phyloP scores from a whole-genome alignment of 1,140 invertebrate species.

The Drosophila sproati region DNA sequence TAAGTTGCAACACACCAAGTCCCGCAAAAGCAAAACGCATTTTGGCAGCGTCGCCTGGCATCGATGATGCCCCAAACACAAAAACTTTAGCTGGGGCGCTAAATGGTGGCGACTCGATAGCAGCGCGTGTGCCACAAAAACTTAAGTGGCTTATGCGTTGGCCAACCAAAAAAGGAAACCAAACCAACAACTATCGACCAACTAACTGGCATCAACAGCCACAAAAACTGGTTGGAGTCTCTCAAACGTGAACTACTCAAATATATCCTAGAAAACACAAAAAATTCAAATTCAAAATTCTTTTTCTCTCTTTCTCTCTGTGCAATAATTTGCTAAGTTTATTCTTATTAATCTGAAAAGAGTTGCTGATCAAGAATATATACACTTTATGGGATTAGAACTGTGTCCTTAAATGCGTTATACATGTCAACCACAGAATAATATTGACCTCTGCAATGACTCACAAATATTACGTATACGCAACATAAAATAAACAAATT shows the following conservation, averaged over 20 bases:
- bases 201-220: constrained; percentile 31
- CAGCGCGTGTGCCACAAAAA: constrained; percentile 78
- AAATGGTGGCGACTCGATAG: constrained; percentile 72
- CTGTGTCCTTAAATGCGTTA: no score
- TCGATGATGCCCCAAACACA: constrained; percentile 66
- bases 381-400: no score
- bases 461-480: neutral
- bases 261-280: neutral
- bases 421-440: no score
- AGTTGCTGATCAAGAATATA: no score
- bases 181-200: constrained; percentile 12
- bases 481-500: neutral
- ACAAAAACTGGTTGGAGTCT: constrained; percentile 3
- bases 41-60: constrained; percentile 68
- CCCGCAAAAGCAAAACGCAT: constrained; percentile 53
- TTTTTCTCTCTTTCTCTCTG: no score
- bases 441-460: no score
- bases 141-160: constrained; percentile 80
- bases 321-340: no score
- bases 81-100: constrained; percentile 72
- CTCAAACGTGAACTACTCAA: neutral
- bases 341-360: no score
- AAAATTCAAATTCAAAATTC: no score
- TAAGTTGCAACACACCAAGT: neutral
- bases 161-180: constrained; percentile 33